Conservation (phyloP, 2,113 vertebrate species). For the Echinops telfairi region DNA sequence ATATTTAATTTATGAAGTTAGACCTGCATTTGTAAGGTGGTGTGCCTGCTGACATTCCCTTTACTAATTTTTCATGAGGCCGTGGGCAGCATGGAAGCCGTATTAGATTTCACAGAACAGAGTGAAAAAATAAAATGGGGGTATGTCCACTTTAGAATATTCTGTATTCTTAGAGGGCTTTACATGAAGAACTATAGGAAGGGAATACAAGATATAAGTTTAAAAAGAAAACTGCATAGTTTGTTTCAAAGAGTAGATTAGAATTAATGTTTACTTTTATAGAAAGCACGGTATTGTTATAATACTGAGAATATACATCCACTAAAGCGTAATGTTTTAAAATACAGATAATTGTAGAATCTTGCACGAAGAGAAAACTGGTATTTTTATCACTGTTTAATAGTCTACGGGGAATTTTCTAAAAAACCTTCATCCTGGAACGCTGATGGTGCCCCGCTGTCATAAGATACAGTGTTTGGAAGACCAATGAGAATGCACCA, state of each 20-base stretch:
- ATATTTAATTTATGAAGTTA: conserved; percentile 69
- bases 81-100: conserved; percentile 17
- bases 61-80: conserved; percentile 69
- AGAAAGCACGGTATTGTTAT: conserved; percentile 37
- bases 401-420: conserved; percentile 3
- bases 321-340: conserved; percentile 60
- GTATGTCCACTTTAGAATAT: conserved; percentile 12
- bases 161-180: conserved; percentile 27
- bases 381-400: conserved; percentile 57
- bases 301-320: conserved; percentile 3
- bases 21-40: conserved; percentile 58
- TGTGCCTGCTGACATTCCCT: not conserved
- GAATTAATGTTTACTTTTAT: not conserved
- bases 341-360: conserved; percentile 48
- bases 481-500: no score
- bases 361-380: conserved; percentile 52
- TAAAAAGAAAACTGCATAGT: conserved; percentile 11
- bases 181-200: not conserved
- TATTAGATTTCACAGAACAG: conserved; percentile 32
- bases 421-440: conserved; percentile 47
- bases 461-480: no score
- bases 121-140: conserved; percentile 43
- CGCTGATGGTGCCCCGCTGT: not conserved
- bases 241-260: conserved; percentile 23
- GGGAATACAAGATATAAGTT: not conserved